Conservation (phyloP, 2,797 vertebrate species). For the Cossypha dichroa region DNA sequence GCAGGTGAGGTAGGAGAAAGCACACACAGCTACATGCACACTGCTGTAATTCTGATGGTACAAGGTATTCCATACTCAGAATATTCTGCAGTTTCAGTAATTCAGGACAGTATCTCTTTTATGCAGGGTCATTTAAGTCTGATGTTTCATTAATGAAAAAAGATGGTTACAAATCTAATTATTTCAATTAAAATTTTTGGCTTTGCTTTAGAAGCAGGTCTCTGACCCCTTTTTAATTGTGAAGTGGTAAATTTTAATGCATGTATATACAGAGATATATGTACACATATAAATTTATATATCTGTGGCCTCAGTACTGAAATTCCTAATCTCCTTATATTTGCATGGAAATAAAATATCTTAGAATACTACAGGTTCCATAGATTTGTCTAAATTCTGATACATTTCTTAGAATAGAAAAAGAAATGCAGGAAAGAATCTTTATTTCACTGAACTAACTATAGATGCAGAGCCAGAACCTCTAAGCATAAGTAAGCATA, state of each 20-base stretch:
- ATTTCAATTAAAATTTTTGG: not conserved
- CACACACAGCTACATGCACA: not conserved
- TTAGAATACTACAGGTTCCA: not conserved
- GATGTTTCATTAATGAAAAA: not conserved
- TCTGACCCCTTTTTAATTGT: not conserved
- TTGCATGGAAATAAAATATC: not conserved
- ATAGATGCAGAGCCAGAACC: not conserved
- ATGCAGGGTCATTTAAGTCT: not conserved
- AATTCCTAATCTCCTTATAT: not conserved
- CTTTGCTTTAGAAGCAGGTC: not conserved
- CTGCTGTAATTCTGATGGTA: not conserved
- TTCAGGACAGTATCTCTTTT: not conserved
- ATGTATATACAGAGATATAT: not conserved
- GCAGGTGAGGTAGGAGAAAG: not conserved
- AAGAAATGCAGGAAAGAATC: not conserved
- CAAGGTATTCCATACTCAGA: not conserved
- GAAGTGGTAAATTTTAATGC: not conserved
- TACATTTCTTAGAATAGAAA: not conserved
- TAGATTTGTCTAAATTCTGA: not conserved
- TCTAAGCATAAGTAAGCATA: not conserved
- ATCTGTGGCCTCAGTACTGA: not conserved
- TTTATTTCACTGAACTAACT: not conserved
- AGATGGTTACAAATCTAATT: not conserved
- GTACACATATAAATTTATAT: not conserved
- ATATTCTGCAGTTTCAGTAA: not conserved